Base-by-base conservation (phyloP, 1,140 invertebrate genomes). In the Papilio polytes region DNA sequence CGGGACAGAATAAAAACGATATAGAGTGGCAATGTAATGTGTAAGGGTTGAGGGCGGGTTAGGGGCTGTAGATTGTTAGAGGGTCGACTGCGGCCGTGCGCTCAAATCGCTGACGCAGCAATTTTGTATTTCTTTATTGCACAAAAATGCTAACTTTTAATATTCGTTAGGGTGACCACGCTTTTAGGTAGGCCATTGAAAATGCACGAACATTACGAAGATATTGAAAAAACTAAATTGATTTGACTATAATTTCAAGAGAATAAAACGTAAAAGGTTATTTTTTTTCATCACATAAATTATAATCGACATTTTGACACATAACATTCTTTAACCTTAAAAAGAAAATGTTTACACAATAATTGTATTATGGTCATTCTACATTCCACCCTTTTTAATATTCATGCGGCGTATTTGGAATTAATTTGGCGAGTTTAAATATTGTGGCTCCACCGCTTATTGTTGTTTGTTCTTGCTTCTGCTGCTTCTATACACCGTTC, bases 351-450 rank as follows among this genome's bases (percentile, higher is more conserved):
- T 51, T 51, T 2, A 41, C 36, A 8, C 7, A 41, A 41, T 41
- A 41, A 7, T 41, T 41, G 36, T 56, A 9, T 56, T 20, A 10
- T 85, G 59, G 89, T 80, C 82, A 89, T 89, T 83, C 83, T 85
- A 89, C 78, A 77, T 78, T 18, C 20, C 76, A 81, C 84, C 89
- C 87, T 85, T 88, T 90, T 92, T 91, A 90, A 90, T 90, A 91
- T 87, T 84, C 84, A 63, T 56, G 81, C 80, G 80, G 79, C 79
- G 86, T 87, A 90, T 90, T 91, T 88, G 85, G 85, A 86, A 91
- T 90, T 90, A 92, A 91, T 90, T 91, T 87, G 73, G 84, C 66
- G 72, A 84, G 85, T 89, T 89, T 90, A 92, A 92, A 90, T 87
- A 87, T 89, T 89, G 85, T 82, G 85, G 72, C 81, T 74, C 36